Evolutionary conservation across 1,140 invertebrate species (phyloP), one percentile per base, ranked within the genome.

Genomic region (Bombus polaris): DNA sequence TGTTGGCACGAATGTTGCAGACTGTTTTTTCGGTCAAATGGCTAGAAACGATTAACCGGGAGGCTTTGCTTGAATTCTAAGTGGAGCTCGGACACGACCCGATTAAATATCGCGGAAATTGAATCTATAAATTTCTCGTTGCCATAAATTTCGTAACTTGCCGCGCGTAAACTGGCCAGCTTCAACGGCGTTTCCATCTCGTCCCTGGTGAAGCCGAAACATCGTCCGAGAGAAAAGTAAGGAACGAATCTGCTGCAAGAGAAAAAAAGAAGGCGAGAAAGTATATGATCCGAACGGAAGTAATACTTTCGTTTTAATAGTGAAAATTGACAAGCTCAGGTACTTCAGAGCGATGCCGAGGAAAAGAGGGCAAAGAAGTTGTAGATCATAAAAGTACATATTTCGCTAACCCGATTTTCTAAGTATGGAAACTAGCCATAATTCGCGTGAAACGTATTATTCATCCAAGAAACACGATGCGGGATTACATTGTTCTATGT

Each of bases 81-180:
- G 83, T 70, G 76, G 6, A 66, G 75, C 37, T 72, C 74, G 78
- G 59, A 74, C 86, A 77, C 72, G 88, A 71, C 72, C 75, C 80
- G 88, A 92, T 93, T 93, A 91, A 93, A 93, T 93, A 94, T 94
- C 93, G 81, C 92, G 94, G 94, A 95, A 94, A 95, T 95, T 94
- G 94, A 94, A 94, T 87, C 92, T 89, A 94, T 95, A 94, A 95
- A 94, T 95, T 94, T 92, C 85, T 90, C 88, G 87, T 84, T 74
- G 88, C 93, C 91, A 92, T 94, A 94, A 94, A 94, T 95, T 91
- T 53, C 70, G 70, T 80, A 83, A 84, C 77, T 90, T 90, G 87
- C 88, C 66, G 78, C 74, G 79, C 82, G 91, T 90, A 92, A 91
- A 92, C 86, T 89, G 80, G 70, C 39, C 53, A 73, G 77, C 76